Evolutionary conservation across 2,113 vertebrate species (phyloP), one percentile per base, ranked within the genome.

Genomic region (Cinclus mexicanus): DNA sequence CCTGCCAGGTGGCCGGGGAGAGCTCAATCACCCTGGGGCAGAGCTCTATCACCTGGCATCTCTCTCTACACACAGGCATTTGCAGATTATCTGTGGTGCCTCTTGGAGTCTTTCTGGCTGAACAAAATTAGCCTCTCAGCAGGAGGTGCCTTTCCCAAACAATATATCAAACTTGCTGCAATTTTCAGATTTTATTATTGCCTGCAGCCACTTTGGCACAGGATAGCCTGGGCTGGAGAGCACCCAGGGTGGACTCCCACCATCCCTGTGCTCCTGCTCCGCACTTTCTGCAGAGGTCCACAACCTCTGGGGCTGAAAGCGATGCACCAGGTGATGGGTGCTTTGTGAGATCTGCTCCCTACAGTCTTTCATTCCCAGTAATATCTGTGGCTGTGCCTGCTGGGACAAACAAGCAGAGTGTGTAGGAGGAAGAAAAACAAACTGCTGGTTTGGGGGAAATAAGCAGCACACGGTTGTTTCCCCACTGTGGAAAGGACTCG

Each of bases 171-270:
- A 67, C 42, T 63, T 59, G 29, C 13, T 63, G 61, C 26, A 42
- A 63, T 75, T 79, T 88, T 57, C 39, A 75, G 31, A 20, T 64
- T 21, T 39, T 52, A 56, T 47, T 68, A 39, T 9, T 80, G 46
- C 31, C n/a, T 11, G 20, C 35, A 65, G n/a, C 42, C 3, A 6
- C 37, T 61, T 28, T 49, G 55, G n/a, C 7, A 42, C 28, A 46
- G n/a, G n/a, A 31, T 2, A 77, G 26, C 42, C 55, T 57, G 37
- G 12, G 14, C 60, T 59, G 46, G 29, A 72, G 21, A 65, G 50
- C 2, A 3, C 31, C 6, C 0, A 2, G 25, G 46, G 53, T 61
- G 31, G 7, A 5, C 17, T 90, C 41, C 18, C 0, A 3, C n/a
- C 4, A 1, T 37, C 28, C 35, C 46, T 3, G 4, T 60, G 49